Evolutionary conservation across 1,140 invertebrate species (phyloP), one percentile per base, ranked within the genome.

Genomic region (Drosophila varians): DNA sequence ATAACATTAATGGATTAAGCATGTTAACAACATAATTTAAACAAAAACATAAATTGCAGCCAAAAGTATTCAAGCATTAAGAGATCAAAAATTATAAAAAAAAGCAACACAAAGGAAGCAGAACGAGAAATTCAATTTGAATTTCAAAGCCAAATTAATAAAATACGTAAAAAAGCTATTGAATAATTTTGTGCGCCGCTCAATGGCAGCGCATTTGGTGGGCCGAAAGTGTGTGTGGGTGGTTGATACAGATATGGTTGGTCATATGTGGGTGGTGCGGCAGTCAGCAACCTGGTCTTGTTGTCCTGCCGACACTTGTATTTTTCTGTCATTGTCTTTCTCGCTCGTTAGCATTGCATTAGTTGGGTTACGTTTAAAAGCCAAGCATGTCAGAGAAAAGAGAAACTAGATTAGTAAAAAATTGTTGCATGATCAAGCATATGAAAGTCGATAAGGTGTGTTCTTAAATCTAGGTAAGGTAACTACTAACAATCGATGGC

Each of bases 351-450:
- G 79, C 78, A 83, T 72, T 88, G 78, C 83, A 62, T 78, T 89
- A 83, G 83, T 72, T 65, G 86, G 74, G 66, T 78, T 76, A 78
- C 74, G 71, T 60, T 77, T 70, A 88, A 52, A 90, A 90, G 89
- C 89, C 89, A 90, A 84, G 86, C 86, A 87, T 79, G 78, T 87
- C 89, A 90, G 68, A 87, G 89, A 90, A 90, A 87, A 90, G 61
- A 90, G 82, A 88, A 89, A 90, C 89, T 90, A 89, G 70, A 90
- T 90, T 90, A 90, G 84, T 90, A 74, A 77, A 90, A 90, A 87
- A 74, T 74, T 73, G 74, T 84, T 74, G 58, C 57, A 66, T 53
- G 49, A 75, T 74, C 46, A 56, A 72, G 40, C 34, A 21, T 46
- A 14, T 57, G 46, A 55, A 53, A 51, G 47, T 60, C 61, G 69